These are phyloP conservation scores for Spheniscus mendiculus DNA, from an alignment of 2,113 vertebrate species.

Conservation along the genomic window DNA sequence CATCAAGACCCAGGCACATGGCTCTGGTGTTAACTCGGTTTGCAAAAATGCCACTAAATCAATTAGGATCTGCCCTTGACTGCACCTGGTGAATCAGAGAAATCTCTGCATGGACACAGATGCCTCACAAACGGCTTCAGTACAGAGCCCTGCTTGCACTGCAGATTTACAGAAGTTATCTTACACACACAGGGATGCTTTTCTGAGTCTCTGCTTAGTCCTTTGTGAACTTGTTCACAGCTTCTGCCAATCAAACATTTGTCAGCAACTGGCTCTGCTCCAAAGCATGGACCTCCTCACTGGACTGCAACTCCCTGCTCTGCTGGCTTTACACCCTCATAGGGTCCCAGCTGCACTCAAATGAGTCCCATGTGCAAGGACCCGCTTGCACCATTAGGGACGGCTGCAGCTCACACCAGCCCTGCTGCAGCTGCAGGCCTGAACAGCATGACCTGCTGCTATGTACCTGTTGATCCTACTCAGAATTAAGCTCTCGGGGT, in stretches of 20 bases:
- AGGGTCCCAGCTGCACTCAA: background rate
- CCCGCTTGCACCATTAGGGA: background rate
- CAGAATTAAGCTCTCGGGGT: background rate
- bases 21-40: background rate
- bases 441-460: accelerated
- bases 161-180: background rate
- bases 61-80: background rate
- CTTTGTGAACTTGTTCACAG: background rate
- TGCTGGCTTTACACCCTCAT: background rate
- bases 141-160: background rate
- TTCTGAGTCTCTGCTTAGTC: background rate
- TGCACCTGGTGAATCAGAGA: background rate
- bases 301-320: background rate
- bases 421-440: background rate
- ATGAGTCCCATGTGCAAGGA: background rate
- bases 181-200: background rate
- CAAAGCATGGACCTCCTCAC: background rate
- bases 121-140: background rate
- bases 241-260: background rate
- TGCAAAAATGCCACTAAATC: background rate
- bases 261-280: background rate
- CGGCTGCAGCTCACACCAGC: background rate
- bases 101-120: background rate
- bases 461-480: accelerated
- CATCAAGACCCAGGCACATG: background rate